These are phyloP conservation scores for Piezodorus guildinii DNA, from an alignment of 1,140 invertebrate species.

Conservation along the genomic window DNA sequence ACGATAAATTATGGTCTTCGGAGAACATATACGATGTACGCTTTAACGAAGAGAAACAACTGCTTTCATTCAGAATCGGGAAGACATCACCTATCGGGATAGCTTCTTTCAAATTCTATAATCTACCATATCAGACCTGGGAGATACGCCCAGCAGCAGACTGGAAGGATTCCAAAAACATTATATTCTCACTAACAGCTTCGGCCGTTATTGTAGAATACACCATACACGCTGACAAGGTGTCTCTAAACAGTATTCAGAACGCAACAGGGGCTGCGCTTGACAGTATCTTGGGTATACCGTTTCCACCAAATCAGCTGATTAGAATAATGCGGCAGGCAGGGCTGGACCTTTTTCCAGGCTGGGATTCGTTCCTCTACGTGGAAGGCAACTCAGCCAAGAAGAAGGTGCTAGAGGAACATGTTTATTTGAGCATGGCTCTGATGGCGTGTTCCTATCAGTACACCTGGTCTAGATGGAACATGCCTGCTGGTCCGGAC, in stretches of 20 bases:
- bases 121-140: slow-evolving; percentile 76
- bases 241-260: slow-evolving; percentile 43
- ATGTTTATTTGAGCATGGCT: slow-evolving; percentile 74
- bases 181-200: slow-evolving; percentile 49
- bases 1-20: slow-evolving; percentile 51
- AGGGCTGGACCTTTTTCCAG: slow-evolving; percentile 84
- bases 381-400: slow-evolving; percentile 62
- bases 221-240: slow-evolving; percentile 36
- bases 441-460: slow-evolving; percentile 59
- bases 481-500: slow-evolving; percentile 47
- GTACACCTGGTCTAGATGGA: slow-evolving; percentile 85
- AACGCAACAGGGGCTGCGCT: slow-evolving; percentile 43
- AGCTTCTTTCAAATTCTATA: slow-evolving; percentile 54
- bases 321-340: slow-evolving; percentile 50
- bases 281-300: slow-evolving; percentile 43
- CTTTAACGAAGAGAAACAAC: slow-evolving; percentile 69
- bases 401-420: slow-evolving; percentile 60
- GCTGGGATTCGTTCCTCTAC: slow-evolving; percentile 70
- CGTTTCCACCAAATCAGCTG: slow-evolving; percentile 37
- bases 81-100: slow-evolving; percentile 49
- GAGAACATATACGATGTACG: slow-evolving; percentile 67
- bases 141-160: slow-evolving; percentile 58
- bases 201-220: slow-evolving; percentile 58
- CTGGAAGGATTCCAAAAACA: slow-evolving; percentile 36
- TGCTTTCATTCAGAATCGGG: slow-evolving; percentile 17